Conservation (phyloP, 2,888 invertebrate genomes). For the Pheosia tremula region DNA sequence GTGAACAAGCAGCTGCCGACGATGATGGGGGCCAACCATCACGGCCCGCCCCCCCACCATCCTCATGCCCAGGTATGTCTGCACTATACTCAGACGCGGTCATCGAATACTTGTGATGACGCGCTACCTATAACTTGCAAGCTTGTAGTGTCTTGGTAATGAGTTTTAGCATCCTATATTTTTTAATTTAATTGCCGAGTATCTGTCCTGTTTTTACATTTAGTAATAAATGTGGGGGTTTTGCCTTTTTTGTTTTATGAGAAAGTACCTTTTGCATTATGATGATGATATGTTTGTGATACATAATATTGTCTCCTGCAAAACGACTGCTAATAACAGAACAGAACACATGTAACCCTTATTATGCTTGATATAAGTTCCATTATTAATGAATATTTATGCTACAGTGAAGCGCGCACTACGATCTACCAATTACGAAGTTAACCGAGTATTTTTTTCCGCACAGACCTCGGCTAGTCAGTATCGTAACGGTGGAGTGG, state of each 20-base stretch:
- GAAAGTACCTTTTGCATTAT: no score
- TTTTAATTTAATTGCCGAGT: background rate
- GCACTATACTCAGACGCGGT: no score
- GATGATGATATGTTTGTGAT: no score
- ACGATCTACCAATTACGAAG: background rate
- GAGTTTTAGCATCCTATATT: background rate
- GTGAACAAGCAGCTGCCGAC: constrained; percentile 89
- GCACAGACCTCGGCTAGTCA: constrained; percentile 1
- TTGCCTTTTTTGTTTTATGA: no score
- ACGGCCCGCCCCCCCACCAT: constrained; percentile 67
- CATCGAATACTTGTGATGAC: no score
- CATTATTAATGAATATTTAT: background rate
- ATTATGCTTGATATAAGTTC: background rate
- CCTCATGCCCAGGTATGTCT: constrained; percentile 77
- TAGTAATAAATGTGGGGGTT: no score
- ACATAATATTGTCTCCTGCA: background rate
- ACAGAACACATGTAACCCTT: background rate
- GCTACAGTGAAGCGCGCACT: background rate
- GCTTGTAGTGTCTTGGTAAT: no score
- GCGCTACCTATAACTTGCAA: no score
- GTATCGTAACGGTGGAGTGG: constrained; percentile 1
- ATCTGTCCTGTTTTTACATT: background rate
- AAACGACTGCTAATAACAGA: background rate
- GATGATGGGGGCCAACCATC: constrained; percentile 85
- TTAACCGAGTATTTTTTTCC: background rate